A percentile compares a stretch with the other conserved stretches of the same genome.
phyloP scores from a whole-genome alignment of 2,888 invertebrate genomes.

The Ischnus inquisitorius region DNA sequence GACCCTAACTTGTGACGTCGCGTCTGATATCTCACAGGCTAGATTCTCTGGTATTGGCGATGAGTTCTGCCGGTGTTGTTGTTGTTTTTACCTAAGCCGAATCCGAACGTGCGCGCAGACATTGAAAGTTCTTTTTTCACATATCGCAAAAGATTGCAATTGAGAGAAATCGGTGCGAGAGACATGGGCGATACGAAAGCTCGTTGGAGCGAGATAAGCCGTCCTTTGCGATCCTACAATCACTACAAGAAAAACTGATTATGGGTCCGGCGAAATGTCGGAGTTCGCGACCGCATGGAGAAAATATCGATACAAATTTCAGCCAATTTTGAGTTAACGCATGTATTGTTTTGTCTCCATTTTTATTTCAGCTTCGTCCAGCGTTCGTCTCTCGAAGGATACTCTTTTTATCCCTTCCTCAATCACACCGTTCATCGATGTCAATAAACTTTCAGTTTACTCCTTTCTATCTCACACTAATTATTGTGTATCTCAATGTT shows the following conservation, averaged over 20 bases:
- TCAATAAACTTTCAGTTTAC: conserved; percentile 13
- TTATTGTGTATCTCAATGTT: conserved; percentile 67
- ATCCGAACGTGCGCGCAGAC: too few relatives aligned
- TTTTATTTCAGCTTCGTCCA: conserved; percentile 47
- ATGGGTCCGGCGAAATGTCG: not conserved
- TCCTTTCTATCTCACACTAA: conserved; percentile 26
- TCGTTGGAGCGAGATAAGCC: not conserved
- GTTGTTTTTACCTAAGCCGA: conserved; percentile 23
- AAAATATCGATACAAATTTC: not conserved
- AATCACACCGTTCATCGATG: conserved; percentile 32
- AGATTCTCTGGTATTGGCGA: conserved; percentile 91
- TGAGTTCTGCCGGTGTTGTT: conserved; percentile 85
- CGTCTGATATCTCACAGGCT: conserved; percentile 89
- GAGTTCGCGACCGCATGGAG: not conserved
- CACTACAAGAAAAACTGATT: not conserved
- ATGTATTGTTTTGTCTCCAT: not conserved
- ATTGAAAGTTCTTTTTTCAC: too few relatives aligned
- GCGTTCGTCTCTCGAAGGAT: conserved; percentile 4
- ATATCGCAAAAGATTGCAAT: not conserved
- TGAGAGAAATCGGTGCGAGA: not conserved
- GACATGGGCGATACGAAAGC: not conserved
- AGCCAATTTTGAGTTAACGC: not conserved
- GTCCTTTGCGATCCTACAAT: not conserved
- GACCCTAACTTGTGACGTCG: conserved; percentile 92
- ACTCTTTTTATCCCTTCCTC: not conserved